Evolutionary conservation across 2,888 invertebrate genomes (phyloP), one percentile per base, ranked within the genome.

Genomic region (Drosophila neonasuta): DNA sequence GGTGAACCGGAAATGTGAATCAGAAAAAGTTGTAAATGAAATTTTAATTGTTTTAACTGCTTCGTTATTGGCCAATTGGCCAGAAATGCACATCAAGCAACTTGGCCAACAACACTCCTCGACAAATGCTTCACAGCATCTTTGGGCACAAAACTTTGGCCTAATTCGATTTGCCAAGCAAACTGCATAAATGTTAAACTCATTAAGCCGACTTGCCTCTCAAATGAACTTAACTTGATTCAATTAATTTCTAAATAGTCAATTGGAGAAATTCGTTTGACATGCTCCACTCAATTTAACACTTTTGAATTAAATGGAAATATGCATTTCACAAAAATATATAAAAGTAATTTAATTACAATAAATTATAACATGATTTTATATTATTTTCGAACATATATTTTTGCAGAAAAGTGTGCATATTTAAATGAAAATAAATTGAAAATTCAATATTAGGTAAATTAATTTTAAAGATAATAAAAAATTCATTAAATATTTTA

Each of bases 1-100:
- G 57, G 42, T 61, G 44, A 51, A 61, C 63, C 77, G 83, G 80
- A 80, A 78, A 67, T 77, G 74, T 59, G 69, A 61, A 69, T 20
- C 62, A 56, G 66, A 68, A 71, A 72, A 71, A 74, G 62, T 79
- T 80, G 56, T 17, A 77, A 83, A 86, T 82, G 56, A 66, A 71
- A 77, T 73, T 83, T 69, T 74, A 82, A 82, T 81, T 85, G 86
- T 77, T 82, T 80, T 73, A 80, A 70, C 45, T 67, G 66, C 67
- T 78, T 78, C 59, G 64, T 63, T 55, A 56, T 70, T 74, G 71
- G 42, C 44, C 71, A 87, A 85, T 85, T 85, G 80, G 56, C 70
- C 57, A 54, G 32, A 64, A 64, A 57, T 45, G 34, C 44, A 24
- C 45, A 36, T 55, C 55, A 55, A 36, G 42, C n/a, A 8, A 44